Conservation (phyloP, 2,113 vertebrate species). For the Eulemur rufifrons region DNA sequence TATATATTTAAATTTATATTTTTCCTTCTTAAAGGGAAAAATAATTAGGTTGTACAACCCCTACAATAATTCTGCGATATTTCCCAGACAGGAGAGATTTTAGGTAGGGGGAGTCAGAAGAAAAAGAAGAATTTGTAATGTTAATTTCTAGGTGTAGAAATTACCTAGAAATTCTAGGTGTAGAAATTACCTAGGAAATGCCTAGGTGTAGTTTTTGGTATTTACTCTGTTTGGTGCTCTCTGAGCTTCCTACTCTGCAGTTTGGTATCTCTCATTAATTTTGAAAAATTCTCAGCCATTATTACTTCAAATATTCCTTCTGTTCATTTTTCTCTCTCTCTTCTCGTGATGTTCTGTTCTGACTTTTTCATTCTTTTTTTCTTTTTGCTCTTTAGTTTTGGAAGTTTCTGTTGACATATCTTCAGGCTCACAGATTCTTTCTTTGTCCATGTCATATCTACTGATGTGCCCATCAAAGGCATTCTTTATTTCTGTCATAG, state of each 20-base stretch:
- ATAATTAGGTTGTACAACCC: neutral
- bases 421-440: constrained; percentile 4
- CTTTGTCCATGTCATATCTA: neutral
- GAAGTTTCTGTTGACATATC: neutral
- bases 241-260: neutral
- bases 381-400: neutral
- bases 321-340: neutral
- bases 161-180: neutral
- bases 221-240: neutral
- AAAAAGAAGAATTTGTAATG: neutral
- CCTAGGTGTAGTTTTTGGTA: neutral
- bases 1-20: neutral
- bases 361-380: neutral
- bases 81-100: neutral
- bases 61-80: neutral
- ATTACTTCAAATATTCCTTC: neutral
- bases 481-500: neutral
- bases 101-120: neutral
- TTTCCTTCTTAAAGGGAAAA: neutral
- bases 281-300: neutral
- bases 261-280: neutral
- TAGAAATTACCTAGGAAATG: neutral
- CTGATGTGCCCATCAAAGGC: neutral
- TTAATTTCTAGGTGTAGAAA: neutral
- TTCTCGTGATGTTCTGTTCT: neutral